Conservation (phyloP, 2,797 vertebrate species). For the Chelonia mydas region DNA sequence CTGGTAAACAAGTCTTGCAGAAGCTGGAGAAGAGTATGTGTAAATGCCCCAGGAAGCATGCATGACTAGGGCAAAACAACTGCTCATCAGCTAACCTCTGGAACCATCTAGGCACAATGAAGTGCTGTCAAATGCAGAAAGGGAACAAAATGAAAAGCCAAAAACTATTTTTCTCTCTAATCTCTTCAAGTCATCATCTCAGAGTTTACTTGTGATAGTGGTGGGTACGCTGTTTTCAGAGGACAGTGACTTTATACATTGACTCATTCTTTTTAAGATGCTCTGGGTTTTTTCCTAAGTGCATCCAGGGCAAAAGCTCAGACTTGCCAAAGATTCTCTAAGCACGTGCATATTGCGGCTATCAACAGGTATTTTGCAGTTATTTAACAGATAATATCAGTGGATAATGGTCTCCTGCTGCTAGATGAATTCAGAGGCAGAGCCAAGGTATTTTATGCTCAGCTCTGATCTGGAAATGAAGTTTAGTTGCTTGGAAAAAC, state of each 20-base stretch:
- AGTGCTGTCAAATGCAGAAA: constrained; percentile 43
- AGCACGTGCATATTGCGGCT: not conserved
- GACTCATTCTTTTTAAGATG: not conserved
- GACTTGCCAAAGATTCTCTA: not conserved
- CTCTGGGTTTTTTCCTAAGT: not conserved
- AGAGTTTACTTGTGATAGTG: constrained; percentile 21
- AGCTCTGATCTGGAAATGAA: not conserved
- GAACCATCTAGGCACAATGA: constrained; percentile 19
- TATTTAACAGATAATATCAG: constrained; percentile 41
- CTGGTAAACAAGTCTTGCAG: not conserved
- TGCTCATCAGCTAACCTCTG: constrained; percentile 34
- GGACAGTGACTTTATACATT: not conserved
- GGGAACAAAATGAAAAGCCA: constrained; percentile 33
- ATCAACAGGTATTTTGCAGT: constrained; percentile 48
- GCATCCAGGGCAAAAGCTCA: not conserved
- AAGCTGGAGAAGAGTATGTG: not conserved
- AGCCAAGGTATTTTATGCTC: not conserved
- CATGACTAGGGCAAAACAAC: constrained; percentile 32
- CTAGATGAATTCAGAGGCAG: constrained; percentile 22
- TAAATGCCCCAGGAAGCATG: constrained; percentile 3
- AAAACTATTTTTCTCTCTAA: constrained; percentile 15
- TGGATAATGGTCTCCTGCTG: constrained; percentile 16
- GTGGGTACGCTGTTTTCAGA: constrained; percentile 6
- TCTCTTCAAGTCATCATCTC: not conserved
- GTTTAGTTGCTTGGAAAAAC: not conserved